These are phyloP conservation scores for Hypercompe scribonia DNA, from an alignment of 2,888 invertebrate genomes.

Conservation along the genomic window DNA sequence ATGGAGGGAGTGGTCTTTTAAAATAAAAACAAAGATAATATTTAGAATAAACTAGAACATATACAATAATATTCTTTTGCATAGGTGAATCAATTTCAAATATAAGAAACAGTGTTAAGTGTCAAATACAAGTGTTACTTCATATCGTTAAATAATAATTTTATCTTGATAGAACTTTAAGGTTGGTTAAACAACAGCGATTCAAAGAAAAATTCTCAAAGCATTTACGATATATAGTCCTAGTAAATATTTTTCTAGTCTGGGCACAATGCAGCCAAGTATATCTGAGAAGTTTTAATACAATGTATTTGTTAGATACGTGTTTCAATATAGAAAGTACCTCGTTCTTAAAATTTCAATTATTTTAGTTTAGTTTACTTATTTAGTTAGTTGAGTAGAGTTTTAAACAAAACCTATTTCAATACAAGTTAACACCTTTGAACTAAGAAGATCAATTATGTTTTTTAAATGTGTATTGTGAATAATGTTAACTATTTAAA, in stretches of 20 bases:
- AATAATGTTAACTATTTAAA: neutral
- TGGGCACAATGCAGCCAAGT: constrained; percentile 13
- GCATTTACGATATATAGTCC: constrained; percentile 33
- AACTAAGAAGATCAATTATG: neutral
- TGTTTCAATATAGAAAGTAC: neutral
- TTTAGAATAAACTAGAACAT: too few species aligned
- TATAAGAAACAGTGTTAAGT: too few species aligned
- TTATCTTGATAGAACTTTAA: constrained; percentile 8
- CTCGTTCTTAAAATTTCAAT: neutral
- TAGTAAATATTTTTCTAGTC: constrained; percentile 1
- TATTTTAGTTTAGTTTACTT: neutral
- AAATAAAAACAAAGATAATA: too few species aligned
- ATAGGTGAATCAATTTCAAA: too few species aligned
- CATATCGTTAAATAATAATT: neutral
- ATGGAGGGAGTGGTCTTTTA: too few species aligned
- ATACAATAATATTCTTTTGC: too few species aligned
- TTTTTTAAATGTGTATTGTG: neutral
- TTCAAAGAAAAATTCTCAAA: constrained; percentile 21
- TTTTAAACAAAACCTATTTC: neutral
- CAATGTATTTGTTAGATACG: constrained; percentile 15
- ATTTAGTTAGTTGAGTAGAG: neutral
- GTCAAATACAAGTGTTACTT: neutral
- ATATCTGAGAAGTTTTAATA: constrained; percentile 24
- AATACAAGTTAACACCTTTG: neutral
- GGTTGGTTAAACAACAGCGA: constrained; percentile 18